Base-by-base conservation (phyloP, 2,888 invertebrate species). In the Tenthredo amoena region DNA sequence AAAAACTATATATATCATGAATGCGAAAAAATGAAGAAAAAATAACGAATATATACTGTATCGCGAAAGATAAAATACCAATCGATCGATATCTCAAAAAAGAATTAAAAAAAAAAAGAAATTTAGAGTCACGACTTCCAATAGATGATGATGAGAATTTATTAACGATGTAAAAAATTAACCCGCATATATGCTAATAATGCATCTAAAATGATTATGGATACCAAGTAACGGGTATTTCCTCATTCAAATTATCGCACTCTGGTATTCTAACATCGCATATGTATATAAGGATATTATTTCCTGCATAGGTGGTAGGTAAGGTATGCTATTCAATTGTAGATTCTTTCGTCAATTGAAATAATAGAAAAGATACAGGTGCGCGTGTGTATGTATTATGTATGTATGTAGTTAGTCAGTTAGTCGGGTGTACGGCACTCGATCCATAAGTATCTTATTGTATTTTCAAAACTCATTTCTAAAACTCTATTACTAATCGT, bases 271-370 rank as follows among this genome's bases (percentile, higher is more conserved):
- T 47, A 47, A 12, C 12, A 47, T 47, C 47, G 47, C 7, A n/a
- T 50, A n/a, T n/a, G 55, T 55, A n/a, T 50, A 50, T n/a, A 55
- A 55, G 55, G 55, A 55, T n/a, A 55, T 55, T 55, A 55, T 55
- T 55, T 55, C 55, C 55, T 55, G 50, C 50, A 50, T 50, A 50
- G n/a, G 62, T 10, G 7, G 62, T 62, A 15, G 26, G 7, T 9
- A 26, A n/a, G 72, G 37, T 72, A 40, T 40, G 31, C 72, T 72
- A 72, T 72, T 72, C 72, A 72, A 72, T 72, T 72, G 72, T 40
- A 72, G 72, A 72, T 72, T 40, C 40, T 72, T 31, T 34, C 37
- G 31, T 72, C 37, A n/a, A 72, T 12, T 26, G 12, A 34, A n/a
- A 72, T 72, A 72, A 72, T 72, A 72, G 72, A 72, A 72, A 15